Evolutionary conservation across 2,797 vertebrate genomes (phyloP).

Genomic region (Alectoris magna): DNA sequence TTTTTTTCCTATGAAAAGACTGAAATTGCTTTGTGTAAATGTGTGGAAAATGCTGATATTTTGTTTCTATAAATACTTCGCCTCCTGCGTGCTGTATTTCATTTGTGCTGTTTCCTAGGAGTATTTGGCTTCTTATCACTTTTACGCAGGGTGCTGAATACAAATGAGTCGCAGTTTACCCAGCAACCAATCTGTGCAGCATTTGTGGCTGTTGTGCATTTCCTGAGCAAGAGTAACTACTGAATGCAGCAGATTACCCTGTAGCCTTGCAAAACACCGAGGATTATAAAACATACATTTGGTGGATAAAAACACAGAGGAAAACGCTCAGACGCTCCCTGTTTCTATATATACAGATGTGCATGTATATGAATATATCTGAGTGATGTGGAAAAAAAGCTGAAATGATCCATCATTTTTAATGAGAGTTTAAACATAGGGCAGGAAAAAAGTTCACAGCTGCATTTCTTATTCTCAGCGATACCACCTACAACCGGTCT

Average conservation of each 20-base stretch:
- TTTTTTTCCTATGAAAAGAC: constrained; percentile 77
- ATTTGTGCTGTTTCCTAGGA: constrained; percentile 78
- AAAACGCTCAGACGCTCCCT: constrained; percentile 6
- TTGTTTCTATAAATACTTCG: constrained; percentile 85
- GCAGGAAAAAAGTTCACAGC: neutral
- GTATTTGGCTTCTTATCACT: constrained; percentile 79
- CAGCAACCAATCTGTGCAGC: constrained; percentile 52
- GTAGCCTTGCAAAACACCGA: constrained; percentile 42
- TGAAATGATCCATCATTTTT: constrained; percentile 36
- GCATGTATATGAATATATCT: neutral
- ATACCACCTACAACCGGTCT: neutral
- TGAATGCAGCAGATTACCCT: constrained; percentile 46
- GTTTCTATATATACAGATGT: constrained; percentile 3
- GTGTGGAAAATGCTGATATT: constrained; percentile 86
- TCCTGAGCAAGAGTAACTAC: constrained; percentile 59
- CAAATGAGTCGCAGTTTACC: constrained; percentile 72
- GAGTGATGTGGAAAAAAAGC: neutral
- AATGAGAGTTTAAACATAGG: constrained; percentile 38
- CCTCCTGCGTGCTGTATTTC: constrained; percentile 74
- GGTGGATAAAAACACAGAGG: constrained; percentile 54
- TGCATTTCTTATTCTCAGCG: neutral
- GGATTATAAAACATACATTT: constrained; percentile 69
- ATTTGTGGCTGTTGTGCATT: constrained; percentile 54
- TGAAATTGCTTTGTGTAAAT: constrained; percentile 83
- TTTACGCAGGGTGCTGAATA: constrained; percentile 74